Evolutionary conservation across 2,888 invertebrate species (phyloP).

Genomic region (Hermaeophaga mercurialis): DNA sequence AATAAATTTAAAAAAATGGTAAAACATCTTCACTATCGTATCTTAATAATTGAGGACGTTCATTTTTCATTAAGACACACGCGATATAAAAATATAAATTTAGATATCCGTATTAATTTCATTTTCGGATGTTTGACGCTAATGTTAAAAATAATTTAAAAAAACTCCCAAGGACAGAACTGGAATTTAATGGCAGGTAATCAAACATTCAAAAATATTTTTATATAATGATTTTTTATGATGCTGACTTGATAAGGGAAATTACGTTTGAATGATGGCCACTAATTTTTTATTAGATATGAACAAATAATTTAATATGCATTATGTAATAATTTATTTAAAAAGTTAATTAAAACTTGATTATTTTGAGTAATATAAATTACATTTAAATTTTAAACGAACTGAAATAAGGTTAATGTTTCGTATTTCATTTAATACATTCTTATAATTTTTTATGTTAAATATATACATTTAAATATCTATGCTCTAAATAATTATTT

Average conservation of each 20-base stretch:
- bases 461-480: too few species aligned
- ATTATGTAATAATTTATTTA: neutral
- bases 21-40: too few species aligned
- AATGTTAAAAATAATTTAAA: neutral
- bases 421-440: too few species aligned
- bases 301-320: neutral
- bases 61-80: too few species aligned
- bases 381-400: too few species aligned
- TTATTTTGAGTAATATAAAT: too few species aligned
- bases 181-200: constrained; percentile 2
- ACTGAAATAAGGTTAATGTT: too few species aligned
- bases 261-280: neutral
- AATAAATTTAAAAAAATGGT: too few species aligned
- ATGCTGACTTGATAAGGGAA: neutral
- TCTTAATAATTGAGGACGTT: too few species aligned
- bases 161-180: constrained; percentile 2
- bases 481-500: too few species aligned
- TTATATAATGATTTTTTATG: constrained; percentile 2
- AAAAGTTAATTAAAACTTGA: neutral
- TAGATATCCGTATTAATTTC: neutral
- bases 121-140: neutral
- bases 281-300: neutral
- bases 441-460: too few species aligned
- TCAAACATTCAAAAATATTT: constrained; percentile 9
- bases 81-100: too few species aligned